These are phyloP conservation scores for Panthera uncia DNA, from an alignment of 2,113 vertebrate genomes.

Conservation along the genomic window DNA sequence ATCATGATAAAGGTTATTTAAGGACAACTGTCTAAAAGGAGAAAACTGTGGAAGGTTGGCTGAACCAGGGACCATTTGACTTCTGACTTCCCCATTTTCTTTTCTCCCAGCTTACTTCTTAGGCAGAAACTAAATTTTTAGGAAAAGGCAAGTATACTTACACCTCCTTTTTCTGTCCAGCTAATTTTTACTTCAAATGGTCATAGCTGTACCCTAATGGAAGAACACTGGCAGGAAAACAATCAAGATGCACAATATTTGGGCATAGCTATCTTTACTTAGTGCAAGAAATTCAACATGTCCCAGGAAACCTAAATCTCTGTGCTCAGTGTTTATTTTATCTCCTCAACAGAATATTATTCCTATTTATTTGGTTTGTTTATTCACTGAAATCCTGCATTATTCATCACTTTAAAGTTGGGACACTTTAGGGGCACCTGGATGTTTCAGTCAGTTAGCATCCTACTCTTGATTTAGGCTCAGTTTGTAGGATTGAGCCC, in stretches of 20 bases:
- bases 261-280: neutral
- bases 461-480: too few relatives aligned
- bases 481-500: too few relatives aligned
- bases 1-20: constrained; percentile 17
- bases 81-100: constrained; percentile 13
- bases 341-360: neutral
- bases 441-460: too few relatives aligned
- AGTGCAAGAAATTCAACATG: neutral
- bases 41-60: neutral
- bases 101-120: neutral
- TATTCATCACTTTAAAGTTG: neutral
- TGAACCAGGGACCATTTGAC: neutral
- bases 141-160: neutral
- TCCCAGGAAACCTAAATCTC: neutral
- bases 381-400: neutral
- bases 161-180: neutral
- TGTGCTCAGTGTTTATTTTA: neutral
- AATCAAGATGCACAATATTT: neutral
- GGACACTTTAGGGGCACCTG: neutral
- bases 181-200: neutral
- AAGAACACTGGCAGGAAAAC: neutral
- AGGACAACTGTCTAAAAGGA: neutral
- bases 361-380: neutral
- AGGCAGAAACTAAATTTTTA: neutral
- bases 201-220: neutral